Evolutionary conservation across 2,113 vertebrate species (phyloP), one percentile per base, ranked within the genome.

Genomic region (Triplophysa siluroides): DNA sequence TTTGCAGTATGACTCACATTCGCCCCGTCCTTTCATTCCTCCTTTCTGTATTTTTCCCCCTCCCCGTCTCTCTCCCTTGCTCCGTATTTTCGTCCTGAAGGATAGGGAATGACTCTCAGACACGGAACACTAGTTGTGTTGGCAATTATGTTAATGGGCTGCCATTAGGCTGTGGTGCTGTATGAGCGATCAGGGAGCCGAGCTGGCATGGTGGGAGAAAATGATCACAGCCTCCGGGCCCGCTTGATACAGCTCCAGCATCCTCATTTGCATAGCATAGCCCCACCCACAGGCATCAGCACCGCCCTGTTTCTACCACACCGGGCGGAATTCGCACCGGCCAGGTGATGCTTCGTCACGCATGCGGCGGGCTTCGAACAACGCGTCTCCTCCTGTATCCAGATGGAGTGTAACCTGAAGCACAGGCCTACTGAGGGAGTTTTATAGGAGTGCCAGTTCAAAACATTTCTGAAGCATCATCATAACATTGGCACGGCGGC

Each of bases 61-160:
- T 19, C 67, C 14, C 8, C 66, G 4, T 60, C 60, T 45, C 52
- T 80, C 29, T 56, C 24, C 14, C 63, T 21, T 8, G 13, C 50
- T 72, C 26, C 8, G 29, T 72, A 69, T 82, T 88, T 85, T 76
- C 75, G 63, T 78, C 56, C 54, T 60, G 85, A 86, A 95, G 94
- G 94, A 93, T 93, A 93, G 93, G 93, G 93, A 96, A 95, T 92
- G 93, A 92, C 94, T 95, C 92, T 93, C 94, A 95, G 95, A 96
- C 94, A 96, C 92, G 94, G 95, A 96, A 96, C 95, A 95, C 95
- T 95, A 94, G 94, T 95, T 94, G 95, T 95, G 95, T 94, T 95
- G 94, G 95, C 96, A 96, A 95, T 98, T 97, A 96, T 95, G 95
- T 96, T 97, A 97, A 97, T 97, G 95, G 95, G 89, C 94, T 94